Base-by-base conservation (phyloP, 2,113 vertebrate genomes). In the Daubentonia madagascariensis region DNA sequence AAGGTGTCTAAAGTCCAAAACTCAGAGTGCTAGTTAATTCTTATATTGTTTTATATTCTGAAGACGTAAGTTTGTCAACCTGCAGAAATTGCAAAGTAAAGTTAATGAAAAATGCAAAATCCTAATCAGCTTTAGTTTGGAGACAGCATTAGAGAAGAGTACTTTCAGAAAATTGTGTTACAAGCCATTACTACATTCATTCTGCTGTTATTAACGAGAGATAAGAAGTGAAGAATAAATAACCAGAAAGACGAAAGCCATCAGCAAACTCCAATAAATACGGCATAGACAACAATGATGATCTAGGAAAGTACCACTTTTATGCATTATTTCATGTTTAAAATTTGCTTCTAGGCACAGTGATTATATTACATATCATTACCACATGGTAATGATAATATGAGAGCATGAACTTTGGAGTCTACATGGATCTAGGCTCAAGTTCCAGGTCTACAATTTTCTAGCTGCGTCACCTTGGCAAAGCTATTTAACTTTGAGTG, bases 161-260 rank as follows among this genome's bases (percentile, higher is more conserved):
- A 68, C n/a, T 94, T 94, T 76, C 76, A 85, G 63, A 89, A 94
- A 97, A 92, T 43, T 83, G 83, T n/a, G 35, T 85, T 85, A 35
- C 4, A 61, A 89, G 63, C 35, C 25, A 79, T 94, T 87, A 37
- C 25, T 72, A 57, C 70, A 92, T 75, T 85, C 8, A 25, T 85
- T 79, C 52, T 92, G 70, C 50, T 61, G 37, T 43, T 89, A 80
- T 80, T 85, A 94, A 85, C 35, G 59, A 40, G 14, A 89, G 40
- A 88, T 5, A 73, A 89, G 22, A 96, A 85, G 22, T 68, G 40
- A 89, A 57, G n/a, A 72, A 75, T 50, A 72, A 89, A 78, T 59
- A 96, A 14, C 72, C n/a, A 43, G 48, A 85, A 97, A 89, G 52
- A 83, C 68, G 28, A 65, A 14, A 25, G n/a, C 30, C n/a, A 78